Percentiles rank a stretch among this genome's conserved stretches.
Evolutionary conservation across 2,113 vertebrate species (phyloP).

Genomic region (Cottus gobio): DNA sequence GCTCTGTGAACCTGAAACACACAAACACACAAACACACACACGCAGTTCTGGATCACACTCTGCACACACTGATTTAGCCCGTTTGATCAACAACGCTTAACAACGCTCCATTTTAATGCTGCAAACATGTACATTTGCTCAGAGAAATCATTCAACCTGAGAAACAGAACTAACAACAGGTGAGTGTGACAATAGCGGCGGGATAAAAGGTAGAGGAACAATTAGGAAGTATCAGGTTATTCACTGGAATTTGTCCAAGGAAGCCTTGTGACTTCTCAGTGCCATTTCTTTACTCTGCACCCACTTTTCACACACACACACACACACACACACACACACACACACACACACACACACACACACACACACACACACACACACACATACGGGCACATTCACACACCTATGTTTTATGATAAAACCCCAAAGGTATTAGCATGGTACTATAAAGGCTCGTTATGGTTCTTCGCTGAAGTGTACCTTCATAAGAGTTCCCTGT

Average conservation of each 20-base stretch:
- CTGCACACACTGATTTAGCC: not conserved
- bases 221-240: constrained; percentile 22
- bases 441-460: not conserved
- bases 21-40: constrained; percentile 2
- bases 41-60: not conserved
- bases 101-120: not conserved
- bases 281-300: not conserved
- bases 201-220: not conserved
- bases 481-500: constrained; percentile 47
- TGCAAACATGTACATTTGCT: not conserved
- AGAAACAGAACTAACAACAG: not conserved
- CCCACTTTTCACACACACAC: not conserved
- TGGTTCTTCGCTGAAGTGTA: constrained; percentile 21
- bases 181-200: not conserved
- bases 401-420: not conserved
- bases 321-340: not conserved
- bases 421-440: not conserved
- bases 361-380: not conserved
- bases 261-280: constrained; percentile 13
- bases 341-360: constrained; percentile 12
- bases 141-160: not conserved
- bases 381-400: not conserved
- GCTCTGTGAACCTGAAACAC: constrained; percentile 37
- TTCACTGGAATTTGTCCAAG: constrained; percentile 14
- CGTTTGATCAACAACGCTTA: not conserved